Percentiles rank a stretch among this genome's conserved stretches.
phyloP scores from a whole-genome alignment of 2,113 vertebrate species.

The Taxidea taxus region DNA sequence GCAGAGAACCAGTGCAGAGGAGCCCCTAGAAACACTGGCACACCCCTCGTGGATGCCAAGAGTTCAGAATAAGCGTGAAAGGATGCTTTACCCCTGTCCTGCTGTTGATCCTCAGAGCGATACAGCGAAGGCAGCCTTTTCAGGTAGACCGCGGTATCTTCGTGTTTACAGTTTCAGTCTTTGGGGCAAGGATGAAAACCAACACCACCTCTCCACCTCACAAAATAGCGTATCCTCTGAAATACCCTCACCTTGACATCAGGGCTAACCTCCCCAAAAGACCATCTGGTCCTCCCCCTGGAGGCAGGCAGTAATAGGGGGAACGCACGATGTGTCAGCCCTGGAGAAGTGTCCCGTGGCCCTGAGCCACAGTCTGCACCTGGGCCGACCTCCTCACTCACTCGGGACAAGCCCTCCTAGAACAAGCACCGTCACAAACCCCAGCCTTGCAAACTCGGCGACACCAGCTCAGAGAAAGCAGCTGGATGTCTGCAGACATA shows the following conservation, averaged over 20 bases:
- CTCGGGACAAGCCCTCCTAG: not conserved
- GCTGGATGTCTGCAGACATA: not conserved
- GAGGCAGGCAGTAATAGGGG: not conserved
- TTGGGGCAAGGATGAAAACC: not conserved
- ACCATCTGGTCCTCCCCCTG: not conserved
- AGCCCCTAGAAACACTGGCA: not conserved
- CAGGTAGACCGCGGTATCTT: fast-evolving
- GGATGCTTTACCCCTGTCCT: fast-evolving
- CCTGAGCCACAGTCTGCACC: fast-evolving
- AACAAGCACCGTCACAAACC: fast-evolving
- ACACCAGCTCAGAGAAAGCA: not conserved
- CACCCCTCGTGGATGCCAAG: fast-evolving
- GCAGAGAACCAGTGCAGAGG: not conserved
- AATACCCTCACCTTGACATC: not conserved
- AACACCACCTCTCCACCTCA: not conserved
- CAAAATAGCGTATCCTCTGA: not conserved
- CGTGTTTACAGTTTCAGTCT: not conserved
- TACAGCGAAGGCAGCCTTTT: fast-evolving
- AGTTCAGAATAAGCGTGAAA: fast-evolving
- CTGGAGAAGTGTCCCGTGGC: fast-evolving
- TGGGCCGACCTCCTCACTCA: fast-evolving
- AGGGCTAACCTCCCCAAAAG: not conserved
- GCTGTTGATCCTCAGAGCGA: fast-evolving
- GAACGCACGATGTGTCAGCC: fast-evolving
- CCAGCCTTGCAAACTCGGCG: not conserved